Base-by-base conservation (phyloP, 2,888 invertebrate species). In the Candidula unifasciata region DNA sequence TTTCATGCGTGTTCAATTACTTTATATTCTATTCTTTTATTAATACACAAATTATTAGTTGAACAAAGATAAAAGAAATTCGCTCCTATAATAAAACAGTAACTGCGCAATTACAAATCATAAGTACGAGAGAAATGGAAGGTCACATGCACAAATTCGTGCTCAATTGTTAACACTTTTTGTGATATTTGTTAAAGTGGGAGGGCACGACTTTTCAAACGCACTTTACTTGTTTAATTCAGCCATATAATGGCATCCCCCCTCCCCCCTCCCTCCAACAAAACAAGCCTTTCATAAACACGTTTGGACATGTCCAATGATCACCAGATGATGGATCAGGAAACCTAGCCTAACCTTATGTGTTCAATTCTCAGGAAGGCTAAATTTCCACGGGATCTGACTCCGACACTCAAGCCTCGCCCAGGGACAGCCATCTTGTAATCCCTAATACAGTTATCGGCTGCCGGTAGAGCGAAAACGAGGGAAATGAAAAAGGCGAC, bases 391-490 rank as follows among this genome's bases (percentile, higher is more conserved):
- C 78, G n/a, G 77, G 8, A 57, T 37, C 33, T 33, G 27, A 30
- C 1, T 30, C 10, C 27, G 33, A 30, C 6, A 30, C 76, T 1
- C n/a, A 74, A 24, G 24, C 33, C 33, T 5, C 16, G 57, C 35
- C 37, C 57, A 64, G 64, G 64, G 54, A 78, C 57, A 37, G 16
- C 35, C 16, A 37, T 37, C 73, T 73, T n/a, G 78, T 37, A 57
- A 78, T 37, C 64, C 54, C 37, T 78, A 78, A 78, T 64, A 64
- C 27, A 37, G 24, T 79, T 79, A 57, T 81, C 57, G 13, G 73
- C 57, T 35, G 18, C 64, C 71, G 33, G 64, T n/a, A 44, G 30
- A 60, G 73, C 73, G 73, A 33, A 27, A 13, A 44, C 44, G 27
- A n/a, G 35, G 54, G 60, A 35, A 73, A 57, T 73, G 73, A 73